phyloP scores from a whole-genome alignment of 2,797 vertebrate genomes.

The Acipenser ruthenus region DNA sequence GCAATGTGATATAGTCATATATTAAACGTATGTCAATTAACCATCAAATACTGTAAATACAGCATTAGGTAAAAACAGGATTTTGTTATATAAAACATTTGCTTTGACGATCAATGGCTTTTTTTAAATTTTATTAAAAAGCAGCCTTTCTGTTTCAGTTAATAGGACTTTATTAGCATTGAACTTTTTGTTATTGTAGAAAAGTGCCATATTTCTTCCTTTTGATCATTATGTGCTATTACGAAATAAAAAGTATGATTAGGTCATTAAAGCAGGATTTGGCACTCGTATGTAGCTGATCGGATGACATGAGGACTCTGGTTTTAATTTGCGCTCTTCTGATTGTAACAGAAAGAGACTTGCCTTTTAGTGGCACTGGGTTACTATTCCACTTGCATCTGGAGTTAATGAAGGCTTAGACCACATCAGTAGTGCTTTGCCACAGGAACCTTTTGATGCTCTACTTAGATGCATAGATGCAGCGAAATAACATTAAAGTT shows the following conservation, averaged over 20 bases:
- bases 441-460: conserved; percentile 79
- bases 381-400: conserved; percentile 70
- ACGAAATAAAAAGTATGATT: conserved; percentile 43
- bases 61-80: no score
- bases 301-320: conserved; percentile 59
- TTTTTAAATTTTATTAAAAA: no score
- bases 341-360: conserved; percentile 2
- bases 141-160: no score
- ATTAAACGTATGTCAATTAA: no score
- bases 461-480: conserved; percentile 61
- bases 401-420: conserved; percentile 84
- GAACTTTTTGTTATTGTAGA: not conserved
- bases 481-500: conserved; percentile 55
- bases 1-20: no score
- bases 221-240: conserved; percentile 31
- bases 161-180: not conserved
- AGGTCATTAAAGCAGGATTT: conserved; percentile 48
- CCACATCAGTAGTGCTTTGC: conserved; percentile 83
- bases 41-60: no score
- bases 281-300: conserved; percentile 59
- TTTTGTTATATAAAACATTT: no score
- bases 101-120: no score
- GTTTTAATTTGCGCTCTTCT: conserved; percentile 64
- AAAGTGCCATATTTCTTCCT: not conserved
- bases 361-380: conserved; percentile 56